phyloP scores from a whole-genome alignment of 2,797 vertebrate genomes.

The Merluccius polli region DNA sequence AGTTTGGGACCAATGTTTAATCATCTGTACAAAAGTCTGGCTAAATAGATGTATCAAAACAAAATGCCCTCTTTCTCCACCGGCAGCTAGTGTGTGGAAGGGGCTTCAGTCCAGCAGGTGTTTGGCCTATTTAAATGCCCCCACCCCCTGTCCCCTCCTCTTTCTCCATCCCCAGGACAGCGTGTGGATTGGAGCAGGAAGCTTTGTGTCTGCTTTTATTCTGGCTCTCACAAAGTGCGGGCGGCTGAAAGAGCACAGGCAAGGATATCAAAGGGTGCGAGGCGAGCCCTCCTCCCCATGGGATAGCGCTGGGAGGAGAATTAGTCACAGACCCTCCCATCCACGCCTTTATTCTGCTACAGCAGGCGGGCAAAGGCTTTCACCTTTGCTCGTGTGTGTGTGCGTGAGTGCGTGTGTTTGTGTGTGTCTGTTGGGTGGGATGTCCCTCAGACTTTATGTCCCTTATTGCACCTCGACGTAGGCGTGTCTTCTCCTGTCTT shows the following conservation, averaged over 20 bases:
- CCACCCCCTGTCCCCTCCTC: slow-evolving; percentile 44
- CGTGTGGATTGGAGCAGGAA: slow-evolving; percentile 81
- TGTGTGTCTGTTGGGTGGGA: slow-evolving; percentile 21
- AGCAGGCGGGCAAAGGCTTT: slow-evolving; percentile 66
- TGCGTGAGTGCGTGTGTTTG: slow-evolving; percentile 15
- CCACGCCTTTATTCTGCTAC: slow-evolving; percentile 75
- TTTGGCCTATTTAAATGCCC: slow-evolving; percentile 80
- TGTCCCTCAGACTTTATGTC: slow-evolving; percentile 55
- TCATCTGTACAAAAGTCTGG: slow-evolving; percentile 58
- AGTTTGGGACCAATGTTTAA: slow-evolving; percentile 50
- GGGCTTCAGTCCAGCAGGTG: slow-evolving; percentile 79
- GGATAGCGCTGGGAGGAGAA: slow-evolving; percentile 73
- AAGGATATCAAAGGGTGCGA: slow-evolving; percentile 78
- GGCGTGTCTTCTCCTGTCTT: slow-evolving; percentile 58
- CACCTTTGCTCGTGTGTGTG: slow-evolving; percentile 38
- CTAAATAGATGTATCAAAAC: slow-evolving; percentile 68
- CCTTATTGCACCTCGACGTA: slow-evolving; percentile 60
- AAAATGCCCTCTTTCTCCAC: slow-evolving; percentile 67
- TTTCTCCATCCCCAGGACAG: slow-evolving; percentile 70
- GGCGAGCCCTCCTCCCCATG: slow-evolving; percentile 65
- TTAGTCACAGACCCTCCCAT: slow-evolving; percentile 78
- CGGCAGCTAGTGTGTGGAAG: slow-evolving; percentile 66
- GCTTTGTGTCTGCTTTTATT: slow-evolving; percentile 86
- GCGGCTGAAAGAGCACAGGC: slow-evolving; percentile 77
- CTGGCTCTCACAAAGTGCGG: slow-evolving; percentile 72